phyloP scores from a whole-genome alignment of 2,888 invertebrate genomes.

The Ophion costatus region DNA sequence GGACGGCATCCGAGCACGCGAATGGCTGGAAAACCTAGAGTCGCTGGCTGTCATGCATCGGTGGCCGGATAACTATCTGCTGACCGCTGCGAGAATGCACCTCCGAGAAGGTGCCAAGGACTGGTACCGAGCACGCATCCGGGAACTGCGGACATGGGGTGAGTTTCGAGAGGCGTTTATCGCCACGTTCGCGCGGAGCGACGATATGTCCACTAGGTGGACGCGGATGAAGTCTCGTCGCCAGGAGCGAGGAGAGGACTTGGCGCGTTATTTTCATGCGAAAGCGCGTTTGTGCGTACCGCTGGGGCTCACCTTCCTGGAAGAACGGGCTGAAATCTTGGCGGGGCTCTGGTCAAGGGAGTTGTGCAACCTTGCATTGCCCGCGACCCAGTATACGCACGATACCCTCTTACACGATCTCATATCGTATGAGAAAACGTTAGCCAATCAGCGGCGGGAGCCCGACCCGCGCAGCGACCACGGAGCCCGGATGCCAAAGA shows the following conservation, averaged over 20 bases:
- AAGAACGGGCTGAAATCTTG: not conserved
- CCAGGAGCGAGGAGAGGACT: not conserved
- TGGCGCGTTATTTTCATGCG: not conserved
- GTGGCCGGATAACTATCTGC: not conserved
- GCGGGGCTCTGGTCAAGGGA: not conserved
- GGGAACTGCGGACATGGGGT: not conserved
- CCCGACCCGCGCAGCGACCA: too few relatives aligned
- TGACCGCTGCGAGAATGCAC: not conserved
- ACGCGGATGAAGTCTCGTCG: not conserved
- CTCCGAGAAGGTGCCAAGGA: not conserved
- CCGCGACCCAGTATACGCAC: not conserved
- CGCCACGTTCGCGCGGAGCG: not conserved
- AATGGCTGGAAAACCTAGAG: not conserved
- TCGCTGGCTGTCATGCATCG: not conserved
- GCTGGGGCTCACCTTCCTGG: not conserved
- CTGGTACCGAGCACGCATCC: not conserved
- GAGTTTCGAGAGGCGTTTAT: not conserved
- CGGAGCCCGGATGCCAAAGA: too few relatives aligned
- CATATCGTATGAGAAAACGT: not conserved
- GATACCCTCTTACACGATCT: not conserved
- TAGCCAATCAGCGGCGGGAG: not conserved
- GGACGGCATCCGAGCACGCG: not conserved
- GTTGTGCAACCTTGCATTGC: not conserved
- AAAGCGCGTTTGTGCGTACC: not conserved
- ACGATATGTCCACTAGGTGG: not conserved